These are phyloP conservation scores for Sebastes schlegelii DNA, from an alignment of 2,113 vertebrate species.

Conservation along the genomic window DNA sequence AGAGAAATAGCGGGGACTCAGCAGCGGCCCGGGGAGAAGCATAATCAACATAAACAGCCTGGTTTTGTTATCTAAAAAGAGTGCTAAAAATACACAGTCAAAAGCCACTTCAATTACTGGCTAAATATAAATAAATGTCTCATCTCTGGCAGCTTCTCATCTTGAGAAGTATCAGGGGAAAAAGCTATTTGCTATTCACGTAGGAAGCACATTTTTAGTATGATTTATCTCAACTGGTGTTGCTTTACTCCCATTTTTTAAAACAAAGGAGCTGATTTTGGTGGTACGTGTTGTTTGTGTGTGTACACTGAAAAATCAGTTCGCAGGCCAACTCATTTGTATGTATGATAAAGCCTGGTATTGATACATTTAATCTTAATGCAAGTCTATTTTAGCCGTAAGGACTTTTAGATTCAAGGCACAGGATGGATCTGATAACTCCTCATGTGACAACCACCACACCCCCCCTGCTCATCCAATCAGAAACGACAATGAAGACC, in stretches of 20 bases:
- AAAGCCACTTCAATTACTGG: constrained; percentile 60
- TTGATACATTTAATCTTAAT: neutral
- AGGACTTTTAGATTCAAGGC: constrained; percentile 2
- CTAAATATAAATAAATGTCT: constrained; percentile 72
- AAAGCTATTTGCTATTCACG: constrained; percentile 31
- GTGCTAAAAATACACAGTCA: constrained; percentile 69
- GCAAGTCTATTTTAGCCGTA: neutral
- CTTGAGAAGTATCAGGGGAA: constrained; percentile 34
- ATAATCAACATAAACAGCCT: constrained; percentile 48
- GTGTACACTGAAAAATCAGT: neutral
- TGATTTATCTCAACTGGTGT: constrained; percentile 30
- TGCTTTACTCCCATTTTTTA: constrained; percentile 19
- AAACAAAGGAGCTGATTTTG: constrained; percentile 14
- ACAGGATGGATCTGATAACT: neutral
- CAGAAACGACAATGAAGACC: neutral
- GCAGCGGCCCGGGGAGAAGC: constrained; percentile 16
- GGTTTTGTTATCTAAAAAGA: constrained; percentile 57
- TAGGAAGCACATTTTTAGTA: constrained; percentile 24
- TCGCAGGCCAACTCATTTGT: neutral
- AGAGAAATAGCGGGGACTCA: neutral
- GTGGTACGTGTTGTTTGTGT: neutral
- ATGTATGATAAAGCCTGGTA: neutral
- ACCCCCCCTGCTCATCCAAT: constrained; percentile 19
- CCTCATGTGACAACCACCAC: constrained; percentile 27
- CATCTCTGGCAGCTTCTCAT: constrained; percentile 59